These are phyloP conservation scores for Synanthedon andrenaeformis DNA, from an alignment of 2,888 invertebrate genomes.

Conservation along the genomic window DNA sequence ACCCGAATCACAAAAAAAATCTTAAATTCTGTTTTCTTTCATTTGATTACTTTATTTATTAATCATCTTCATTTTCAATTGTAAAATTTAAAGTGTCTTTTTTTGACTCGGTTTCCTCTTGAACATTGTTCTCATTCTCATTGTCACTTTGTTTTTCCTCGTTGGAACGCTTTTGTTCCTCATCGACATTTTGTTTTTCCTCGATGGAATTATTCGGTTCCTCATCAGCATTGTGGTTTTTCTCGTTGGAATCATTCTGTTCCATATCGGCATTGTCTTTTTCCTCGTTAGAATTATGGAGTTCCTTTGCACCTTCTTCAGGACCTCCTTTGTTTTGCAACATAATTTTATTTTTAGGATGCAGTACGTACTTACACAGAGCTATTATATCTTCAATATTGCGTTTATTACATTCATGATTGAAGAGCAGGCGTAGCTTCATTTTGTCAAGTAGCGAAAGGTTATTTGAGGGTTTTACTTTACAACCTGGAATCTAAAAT, in stretches of 20 bases:
- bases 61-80: neutral
- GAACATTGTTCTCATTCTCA: neutral
- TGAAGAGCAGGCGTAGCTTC: conserved; percentile 36
- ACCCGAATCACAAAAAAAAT: too few relatives aligned
- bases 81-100: neutral
- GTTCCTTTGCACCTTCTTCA: neutral
- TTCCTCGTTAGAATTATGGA: too few relatives aligned
- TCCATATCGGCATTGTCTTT: too few relatives aligned
- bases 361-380: conserved; percentile 24
- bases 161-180: neutral
- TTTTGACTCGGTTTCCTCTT: neutral
- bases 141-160: neutral
- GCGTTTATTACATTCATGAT: conserved; percentile 42
- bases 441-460: conserved; percentile 43
- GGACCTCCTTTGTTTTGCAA: neutral
- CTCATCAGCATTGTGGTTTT: neutral
- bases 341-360: neutral
- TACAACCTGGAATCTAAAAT: conserved; percentile 32
- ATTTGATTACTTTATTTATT: too few relatives aligned
- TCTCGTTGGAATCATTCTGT: too few relatives aligned
- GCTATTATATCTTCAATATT: conserved; percentile 29
- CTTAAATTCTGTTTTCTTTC: too few relatives aligned
- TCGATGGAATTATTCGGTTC: neutral
- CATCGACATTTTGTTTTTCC: neutral
- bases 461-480: conserved; percentile 26